Conservation (phyloP, 2,888 invertebrate species). For the Dexiosoma caninum region DNA sequence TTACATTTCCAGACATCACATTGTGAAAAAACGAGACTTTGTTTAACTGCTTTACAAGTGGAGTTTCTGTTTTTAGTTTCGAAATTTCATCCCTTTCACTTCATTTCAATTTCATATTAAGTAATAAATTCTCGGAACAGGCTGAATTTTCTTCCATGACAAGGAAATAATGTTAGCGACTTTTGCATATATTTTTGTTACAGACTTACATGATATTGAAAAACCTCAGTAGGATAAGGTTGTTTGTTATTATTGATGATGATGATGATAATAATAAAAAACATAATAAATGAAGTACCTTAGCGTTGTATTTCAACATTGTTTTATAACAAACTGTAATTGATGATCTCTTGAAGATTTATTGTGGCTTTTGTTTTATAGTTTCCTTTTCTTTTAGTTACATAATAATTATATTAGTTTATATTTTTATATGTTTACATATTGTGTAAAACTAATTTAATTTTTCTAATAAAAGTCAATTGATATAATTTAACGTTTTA, state of each 20-base stretch:
- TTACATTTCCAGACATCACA: too few species aligned
- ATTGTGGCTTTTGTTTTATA: constrained; percentile 35
- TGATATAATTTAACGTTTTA: constrained; percentile 45
- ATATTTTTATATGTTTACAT: constrained; percentile 33
- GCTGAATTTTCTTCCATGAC: too few species aligned
- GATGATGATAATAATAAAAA: background rate
- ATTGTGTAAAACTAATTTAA: constrained; percentile 52
- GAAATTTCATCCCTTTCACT: too few species aligned
- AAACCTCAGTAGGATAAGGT: too few species aligned
- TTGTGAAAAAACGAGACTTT: too few species aligned
- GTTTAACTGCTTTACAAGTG: too few species aligned
- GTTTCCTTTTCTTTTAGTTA: constrained; percentile 36
- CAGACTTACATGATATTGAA: too few species aligned
- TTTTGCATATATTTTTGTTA: too few species aligned
- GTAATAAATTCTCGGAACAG: too few species aligned
- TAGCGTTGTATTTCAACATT: background rate
- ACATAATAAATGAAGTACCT: constrained; percentile 6
- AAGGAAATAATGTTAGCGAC: too few species aligned
- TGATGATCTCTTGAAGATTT: constrained; percentile 54
- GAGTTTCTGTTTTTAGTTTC: too few species aligned
- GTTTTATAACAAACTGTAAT: constrained; percentile 24
- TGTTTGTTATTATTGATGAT: background rate
- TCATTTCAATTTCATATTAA: too few species aligned
- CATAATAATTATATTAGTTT: constrained; percentile 33
- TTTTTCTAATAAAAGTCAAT: constrained; percentile 57